phyloP scores from a whole-genome alignment of 2,888 invertebrate species.

The Philonicus albiceps region DNA sequence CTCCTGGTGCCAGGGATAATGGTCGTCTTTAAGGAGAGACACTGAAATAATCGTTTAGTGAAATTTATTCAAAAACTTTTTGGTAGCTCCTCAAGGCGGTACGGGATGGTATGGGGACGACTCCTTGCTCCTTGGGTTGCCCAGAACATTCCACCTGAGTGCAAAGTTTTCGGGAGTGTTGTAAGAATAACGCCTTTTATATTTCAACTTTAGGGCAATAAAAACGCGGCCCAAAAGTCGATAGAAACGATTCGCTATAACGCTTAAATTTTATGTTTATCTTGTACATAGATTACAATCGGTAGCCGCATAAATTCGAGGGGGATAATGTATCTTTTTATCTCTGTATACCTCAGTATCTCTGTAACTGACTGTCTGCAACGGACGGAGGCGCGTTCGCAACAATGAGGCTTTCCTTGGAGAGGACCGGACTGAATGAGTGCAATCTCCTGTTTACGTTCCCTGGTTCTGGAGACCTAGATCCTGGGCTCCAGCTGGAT shows the following conservation, averaged over 20 bases:
- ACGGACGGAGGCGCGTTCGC: background rate
- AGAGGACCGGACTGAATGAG: background rate
- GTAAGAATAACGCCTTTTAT: slow-evolving; percentile 7
- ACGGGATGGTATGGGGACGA: too few species aligned
- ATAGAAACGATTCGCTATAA: slow-evolving; percentile 24
- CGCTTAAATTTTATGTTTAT: slow-evolving; percentile 29
- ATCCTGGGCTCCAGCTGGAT: background rate
- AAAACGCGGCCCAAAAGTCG: background rate
- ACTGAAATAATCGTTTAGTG: background rate
- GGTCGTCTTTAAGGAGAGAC: background rate
- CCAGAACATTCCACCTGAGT: background rate
- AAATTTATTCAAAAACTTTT: background rate
- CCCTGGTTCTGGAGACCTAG: background rate
- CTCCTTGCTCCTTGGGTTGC: background rate
- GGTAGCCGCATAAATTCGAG: background rate
- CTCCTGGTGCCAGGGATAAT: background rate
- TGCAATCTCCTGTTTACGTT: slow-evolving; percentile 5
- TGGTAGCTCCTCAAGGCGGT: background rate
- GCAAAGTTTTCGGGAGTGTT: slow-evolving; percentile 25
- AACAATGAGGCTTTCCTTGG: background rate
- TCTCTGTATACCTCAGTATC: background rate
- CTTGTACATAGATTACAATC: slow-evolving; percentile 12
- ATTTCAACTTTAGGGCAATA: background rate
- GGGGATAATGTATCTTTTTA: background rate
- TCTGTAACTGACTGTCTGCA: background rate